Evolutionary conservation across 2,888 invertebrate genomes (phyloP).

Genomic region (Bellardia pandia): DNA sequence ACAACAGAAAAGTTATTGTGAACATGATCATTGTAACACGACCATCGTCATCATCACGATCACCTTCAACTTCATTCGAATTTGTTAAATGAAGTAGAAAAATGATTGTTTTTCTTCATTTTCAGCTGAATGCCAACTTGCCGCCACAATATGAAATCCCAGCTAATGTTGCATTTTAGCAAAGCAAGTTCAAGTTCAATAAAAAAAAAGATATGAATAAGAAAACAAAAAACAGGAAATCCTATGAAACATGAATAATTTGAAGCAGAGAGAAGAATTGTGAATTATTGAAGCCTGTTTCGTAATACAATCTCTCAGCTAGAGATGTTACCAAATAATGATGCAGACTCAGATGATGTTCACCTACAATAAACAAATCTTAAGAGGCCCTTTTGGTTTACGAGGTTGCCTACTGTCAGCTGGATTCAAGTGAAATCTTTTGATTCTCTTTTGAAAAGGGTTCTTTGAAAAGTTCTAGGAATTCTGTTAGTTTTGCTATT

Average conservation of each 20-base stretch:
- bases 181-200: constrained; percentile 71
- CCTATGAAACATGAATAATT: constrained; percentile 10
- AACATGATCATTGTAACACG: constrained; percentile 48
- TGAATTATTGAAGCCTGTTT: constrained; percentile 48
- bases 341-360: background rate
- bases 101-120: constrained; percentile 29
- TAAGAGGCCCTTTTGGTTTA: no score
- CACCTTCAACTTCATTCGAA: constrained; percentile 32
- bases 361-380: no score
- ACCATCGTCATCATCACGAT: constrained; percentile 46
- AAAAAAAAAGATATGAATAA: background rate
- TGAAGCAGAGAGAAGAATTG: constrained; percentile 12
- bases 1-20: constrained; percentile 10
- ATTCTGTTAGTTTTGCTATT: no score
- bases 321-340: constrained; percentile 18
- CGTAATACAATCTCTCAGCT: constrained; percentile 47
- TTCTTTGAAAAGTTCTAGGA: no score
- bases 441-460: no score
- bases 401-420: no score
- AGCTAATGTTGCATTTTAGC: constrained; percentile 40
- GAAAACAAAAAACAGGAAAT: constrained; percentile 66
- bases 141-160: constrained; percentile 49
- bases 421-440: no score
- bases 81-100: constrained; percentile 43
- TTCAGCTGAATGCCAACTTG: constrained; percentile 38